A percentile compares a stretch with the other conserved stretches of the same genome.
These are phyloP conservation scores for Argynnis bischoffii DNA, from an alignment of 2,888 invertebrate species.

Conservation along the genomic window DNA sequence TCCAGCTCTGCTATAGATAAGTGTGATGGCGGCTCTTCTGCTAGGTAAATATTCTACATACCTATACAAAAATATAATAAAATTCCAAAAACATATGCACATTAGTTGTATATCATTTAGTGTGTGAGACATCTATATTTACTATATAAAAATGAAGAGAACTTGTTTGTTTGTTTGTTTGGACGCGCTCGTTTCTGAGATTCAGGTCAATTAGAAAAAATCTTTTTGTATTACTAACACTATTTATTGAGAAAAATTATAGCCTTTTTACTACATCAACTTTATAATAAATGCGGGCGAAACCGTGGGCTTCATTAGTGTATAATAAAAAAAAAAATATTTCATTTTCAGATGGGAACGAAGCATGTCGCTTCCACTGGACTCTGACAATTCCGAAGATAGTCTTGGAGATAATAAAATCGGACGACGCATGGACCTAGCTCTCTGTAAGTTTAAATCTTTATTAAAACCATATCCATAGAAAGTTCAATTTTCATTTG, in stretches of 20 bases:
- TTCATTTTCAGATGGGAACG: conserved; percentile 84
- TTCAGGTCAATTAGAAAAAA: neutral
- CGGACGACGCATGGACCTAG: conserved; percentile 91
- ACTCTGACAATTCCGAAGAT: conserved; percentile 73
- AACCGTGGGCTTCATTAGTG: no score
- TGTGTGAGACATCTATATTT: no score
- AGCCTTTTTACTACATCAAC: no score
- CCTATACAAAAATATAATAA: neutral
- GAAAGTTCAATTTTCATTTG: conserved; percentile 76
- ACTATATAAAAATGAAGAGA: neutral
- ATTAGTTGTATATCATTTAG: no score
- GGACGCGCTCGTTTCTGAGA: neutral
- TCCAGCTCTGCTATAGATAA: conserved; percentile 75
- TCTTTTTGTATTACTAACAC: no score
- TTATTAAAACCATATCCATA: conserved; percentile 50
- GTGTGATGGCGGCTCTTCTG: conserved; percentile 69
- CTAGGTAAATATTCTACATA: conserved; percentile 56
- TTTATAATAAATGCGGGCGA: no score
- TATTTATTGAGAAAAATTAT: no score
- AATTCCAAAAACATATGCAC: no score
- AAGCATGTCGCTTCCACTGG: conserved; percentile 86
- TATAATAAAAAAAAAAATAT: neutral
- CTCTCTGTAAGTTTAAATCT: conserved; percentile 87
- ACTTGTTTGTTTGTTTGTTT: neutral
- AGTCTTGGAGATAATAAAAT: conserved; percentile 72